Conservation (phyloP, 2,888 invertebrate genomes). For the Euzetes globulus region DNA sequence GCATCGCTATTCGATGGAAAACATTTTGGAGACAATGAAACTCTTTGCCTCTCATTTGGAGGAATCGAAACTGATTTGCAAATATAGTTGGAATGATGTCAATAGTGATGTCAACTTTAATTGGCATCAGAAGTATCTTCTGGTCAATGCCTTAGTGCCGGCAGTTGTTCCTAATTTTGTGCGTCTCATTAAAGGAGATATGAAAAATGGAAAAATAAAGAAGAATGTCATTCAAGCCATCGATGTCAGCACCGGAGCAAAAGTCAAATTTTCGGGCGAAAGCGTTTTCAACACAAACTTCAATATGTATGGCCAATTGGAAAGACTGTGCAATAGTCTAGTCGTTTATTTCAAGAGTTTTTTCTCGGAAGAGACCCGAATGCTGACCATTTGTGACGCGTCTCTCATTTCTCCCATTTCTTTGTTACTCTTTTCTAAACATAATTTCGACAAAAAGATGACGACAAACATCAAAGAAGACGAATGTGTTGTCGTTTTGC, state of each 20-base stretch:
- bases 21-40: constrained; percentile 2
- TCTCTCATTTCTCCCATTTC: constrained; percentile 9
- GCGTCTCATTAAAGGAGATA: not conserved
- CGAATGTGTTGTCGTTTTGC: not conserved
- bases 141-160: not conserved
- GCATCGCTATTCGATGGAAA: not conserved
- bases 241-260: not conserved
- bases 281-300: constrained; percentile 6
- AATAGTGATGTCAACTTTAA: not conserved
- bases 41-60: constrained; percentile 16
- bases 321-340: not conserved
- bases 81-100: not conserved
- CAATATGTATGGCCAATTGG: not conserved
- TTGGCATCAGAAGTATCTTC: not conserved
- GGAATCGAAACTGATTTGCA: not conserved
- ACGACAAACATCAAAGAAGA: not conserved
- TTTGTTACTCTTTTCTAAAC: constrained; percentile 27
- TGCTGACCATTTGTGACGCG: constrained; percentile 26
- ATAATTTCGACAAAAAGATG: not conserved
- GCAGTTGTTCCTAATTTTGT: constrained; percentile 8
- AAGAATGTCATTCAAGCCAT: not conserved
- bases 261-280: constrained; percentile 1
- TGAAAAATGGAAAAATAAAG: not conserved
- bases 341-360: constrained; percentile 19
- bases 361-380: not conserved